Evolutionary conservation across 2,113 vertebrate species (phyloP), one percentile per base, ranked within the genome.

Genomic region (Tor tambroides): DNA sequence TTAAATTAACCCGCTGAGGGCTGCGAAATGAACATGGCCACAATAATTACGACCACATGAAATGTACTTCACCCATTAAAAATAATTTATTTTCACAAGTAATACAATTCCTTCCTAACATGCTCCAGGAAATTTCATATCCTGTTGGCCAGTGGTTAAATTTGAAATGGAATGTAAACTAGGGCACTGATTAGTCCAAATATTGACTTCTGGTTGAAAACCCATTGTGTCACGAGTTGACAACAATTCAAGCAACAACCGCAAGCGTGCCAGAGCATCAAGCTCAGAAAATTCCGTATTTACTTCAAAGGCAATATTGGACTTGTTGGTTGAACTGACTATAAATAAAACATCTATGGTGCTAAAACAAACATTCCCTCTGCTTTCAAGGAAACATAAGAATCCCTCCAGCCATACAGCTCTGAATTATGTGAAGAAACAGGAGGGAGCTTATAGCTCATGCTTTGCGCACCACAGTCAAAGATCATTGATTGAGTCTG

Each of bases 1-100:
- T 92, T 93, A 91, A 94, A 94, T 94, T 90, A 94, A 93, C 89
- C 89, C 89, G 88, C 90, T 87, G 92, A 92, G 88, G 90, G 26
- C 82, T 91, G 87, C 82, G 92, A 88, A 89, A 91, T 92, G 91
- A 93, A 87, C 86, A 80, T 84, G 88, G 80, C 89, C 80, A 88
- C 91, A 93, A 93, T 93, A 92, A 94, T 93, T 93, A 92, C 92
- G 91, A 91, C 87, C 89, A 92, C 89, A 90, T 89, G 90, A 93
- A 95, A 92, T 90, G 88, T 88, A 90, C 90, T 88, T 87, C 92
- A 92, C 91, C 85, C 84, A 85, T 86, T 92, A 41, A 28, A 91
- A 92, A 92, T 89, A 92, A 93, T 92, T 92, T 88, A 93, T 94
- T 91, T 92, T 84, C 87, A 84, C 89, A 87, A 90, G 90, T 90